Conservation (phyloP, 35 echinoderm and acorn worm genomes). For the Strongylocentrotus purpuratus region DNA sequence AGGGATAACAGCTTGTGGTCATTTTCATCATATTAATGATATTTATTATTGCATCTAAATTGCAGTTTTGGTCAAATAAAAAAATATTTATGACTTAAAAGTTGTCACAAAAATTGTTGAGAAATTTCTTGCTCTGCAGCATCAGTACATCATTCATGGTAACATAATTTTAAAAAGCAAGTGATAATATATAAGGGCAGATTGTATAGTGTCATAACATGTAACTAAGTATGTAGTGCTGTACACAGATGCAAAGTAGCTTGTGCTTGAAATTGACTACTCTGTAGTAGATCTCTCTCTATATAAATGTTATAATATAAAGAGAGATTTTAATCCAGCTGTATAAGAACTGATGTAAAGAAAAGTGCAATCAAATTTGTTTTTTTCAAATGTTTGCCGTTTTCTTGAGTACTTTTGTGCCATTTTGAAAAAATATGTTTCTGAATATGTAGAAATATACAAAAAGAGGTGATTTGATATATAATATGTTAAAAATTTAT, state of each 20-base stretch:
- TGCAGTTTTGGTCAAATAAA: neutral
- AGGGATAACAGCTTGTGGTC: neutral
- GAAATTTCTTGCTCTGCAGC: neutral
- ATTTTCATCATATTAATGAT: neutral
- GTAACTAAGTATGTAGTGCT: neutral
- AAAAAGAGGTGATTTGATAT: neutral
- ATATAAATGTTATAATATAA: neutral
- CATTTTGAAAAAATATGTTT: neutral
- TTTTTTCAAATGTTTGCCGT: neutral
- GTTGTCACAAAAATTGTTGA: neutral
- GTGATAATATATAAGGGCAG: too few relatives aligned
- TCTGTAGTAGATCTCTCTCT: neutral
- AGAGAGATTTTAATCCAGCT: neutral
- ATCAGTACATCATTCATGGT: too few relatives aligned
- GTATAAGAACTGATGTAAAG: neutral
- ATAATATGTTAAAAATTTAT: neutral
- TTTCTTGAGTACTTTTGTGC: neutral
- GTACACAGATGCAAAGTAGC: neutral
- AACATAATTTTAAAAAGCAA: too few relatives aligned
- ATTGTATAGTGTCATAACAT: neutral
- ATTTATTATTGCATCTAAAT: neutral
- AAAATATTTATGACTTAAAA: neutral
- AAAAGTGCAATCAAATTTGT: constrained; percentile 6
- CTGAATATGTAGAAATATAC: neutral
- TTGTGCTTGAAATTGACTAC: neutral